Base-by-base conservation (phyloP, 2,888 invertebrate species). In the Brenthis ino region DNA sequence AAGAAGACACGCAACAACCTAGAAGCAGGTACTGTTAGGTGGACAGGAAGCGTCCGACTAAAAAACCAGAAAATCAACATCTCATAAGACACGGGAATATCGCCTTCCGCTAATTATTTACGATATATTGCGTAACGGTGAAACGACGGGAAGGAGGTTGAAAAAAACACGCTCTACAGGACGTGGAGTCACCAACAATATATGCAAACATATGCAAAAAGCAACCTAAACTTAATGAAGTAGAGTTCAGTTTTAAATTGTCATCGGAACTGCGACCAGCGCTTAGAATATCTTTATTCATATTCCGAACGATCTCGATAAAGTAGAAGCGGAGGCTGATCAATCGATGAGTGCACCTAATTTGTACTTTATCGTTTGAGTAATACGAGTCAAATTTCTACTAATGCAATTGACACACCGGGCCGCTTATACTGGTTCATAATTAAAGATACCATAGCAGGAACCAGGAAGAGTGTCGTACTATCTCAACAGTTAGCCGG, bases 381-480 rank as follows among this genome's bases (percentile, higher is more conserved):
- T 14, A 51, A 77, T 86, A 87, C 73, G 81, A 81, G 75, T 72
- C 67, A 74, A 69, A 81, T 80, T 84, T 65, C 75, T 68, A 61
- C 66, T 69, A 61, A 64, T 63, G 65, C 48, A 71, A 70, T 64
- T 64, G 70, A 72, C 74, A 73, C 77, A 80, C 80, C 80, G 85
- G 84, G 85, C 87, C 83, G 82, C 82, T 87, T 90, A 88, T 82
- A 80, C 84, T 89, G 87, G 87, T 82, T 76, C 79, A 89, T 89
- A 89, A 91, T 92, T 91, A 93, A 90, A 91, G 89, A 91, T 88
- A 89, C 89, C 90, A 88, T 88, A 87, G 88, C 91, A 91, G 93
- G 92, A 92, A 93, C 92, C 89, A 92, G 93, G 93, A 93, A 93
- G 91, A 92, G 92, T 87, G 89, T 90, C 91, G 93, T 92, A 93